phyloP scores from a whole-genome alignment of 1,140 invertebrate genomes.

The Hylaeus anthracinus region DNA sequence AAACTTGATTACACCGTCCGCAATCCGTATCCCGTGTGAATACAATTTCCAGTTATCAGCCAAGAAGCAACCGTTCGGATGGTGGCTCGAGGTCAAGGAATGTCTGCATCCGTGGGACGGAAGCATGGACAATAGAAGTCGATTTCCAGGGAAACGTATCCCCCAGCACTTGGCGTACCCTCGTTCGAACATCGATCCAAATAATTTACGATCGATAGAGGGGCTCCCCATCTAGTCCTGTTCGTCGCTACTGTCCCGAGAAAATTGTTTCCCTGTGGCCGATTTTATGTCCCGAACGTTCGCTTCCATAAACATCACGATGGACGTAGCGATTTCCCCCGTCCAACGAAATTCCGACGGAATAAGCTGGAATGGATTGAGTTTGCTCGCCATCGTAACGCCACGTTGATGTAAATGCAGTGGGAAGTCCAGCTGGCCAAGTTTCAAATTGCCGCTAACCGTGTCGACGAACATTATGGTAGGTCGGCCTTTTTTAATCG shows the following conservation, averaged over 20 bases:
- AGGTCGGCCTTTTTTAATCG: slow-evolving; percentile 8
- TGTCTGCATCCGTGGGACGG: not conserved
- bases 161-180: not conserved
- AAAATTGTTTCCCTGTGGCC: slow-evolving; percentile 5
- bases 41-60: slow-evolving; percentile 17
- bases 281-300: slow-evolving; percentile 6
- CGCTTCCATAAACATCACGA: not conserved
- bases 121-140: slow-evolving; percentile 35
- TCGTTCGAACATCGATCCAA: slow-evolving; percentile 21
- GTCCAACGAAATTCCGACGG: slow-evolving; percentile 16
- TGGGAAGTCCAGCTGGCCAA: slow-evolving; percentile 1
- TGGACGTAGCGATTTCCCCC: not conserved
- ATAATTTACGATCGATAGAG: slow-evolving; percentile 38
- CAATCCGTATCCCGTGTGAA: not conserved
- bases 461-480: slow-evolving; percentile 26
- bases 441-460: slow-evolving; percentile 49
- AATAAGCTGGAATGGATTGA: slow-evolving; percentile 11
- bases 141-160: slow-evolving; percentile 19
- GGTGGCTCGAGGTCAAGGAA: slow-evolving; percentile 13
- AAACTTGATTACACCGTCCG: too few relatives aligned
- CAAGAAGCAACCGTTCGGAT: slow-evolving; percentile 22
- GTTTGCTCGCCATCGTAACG: slow-evolving; percentile 8
- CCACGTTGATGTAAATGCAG: slow-evolving; percentile 8
- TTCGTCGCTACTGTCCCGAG: not conserved
- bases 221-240: not conserved